Percentiles rank a stretch among this genome's conserved stretches.
Conservation (phyloP, 2,797 vertebrate genomes). For the Lophius americanus region DNA sequence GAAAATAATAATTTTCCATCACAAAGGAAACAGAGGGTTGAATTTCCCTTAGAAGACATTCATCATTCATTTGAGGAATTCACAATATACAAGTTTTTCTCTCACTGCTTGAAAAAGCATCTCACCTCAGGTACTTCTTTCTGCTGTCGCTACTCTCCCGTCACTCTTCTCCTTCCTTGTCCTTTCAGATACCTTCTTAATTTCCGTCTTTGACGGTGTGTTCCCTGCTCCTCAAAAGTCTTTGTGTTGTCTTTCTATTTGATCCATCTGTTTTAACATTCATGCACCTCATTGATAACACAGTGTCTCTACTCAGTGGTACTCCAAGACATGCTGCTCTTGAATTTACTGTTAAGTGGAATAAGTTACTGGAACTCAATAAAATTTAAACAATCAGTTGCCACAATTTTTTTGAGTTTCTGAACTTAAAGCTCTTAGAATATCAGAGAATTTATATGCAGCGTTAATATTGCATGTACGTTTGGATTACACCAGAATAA, state of each 20-base stretch:
- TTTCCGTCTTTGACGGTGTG: slow-evolving; percentile 26
- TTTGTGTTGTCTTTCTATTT: slow-evolving; percentile 48
- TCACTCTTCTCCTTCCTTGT: slow-evolving; percentile 39
- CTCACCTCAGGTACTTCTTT: slow-evolving; percentile 66
- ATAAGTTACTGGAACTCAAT: no score
- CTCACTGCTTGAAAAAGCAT: slow-evolving; percentile 28
- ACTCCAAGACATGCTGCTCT: no score
- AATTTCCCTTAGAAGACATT: slow-evolving; percentile 53
- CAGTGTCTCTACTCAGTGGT: no score
- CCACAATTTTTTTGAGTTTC: no score
- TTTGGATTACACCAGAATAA: no score
- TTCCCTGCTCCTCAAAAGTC: slow-evolving; percentile 29
- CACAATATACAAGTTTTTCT: slow-evolving; percentile 39
- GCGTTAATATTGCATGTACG: no score
- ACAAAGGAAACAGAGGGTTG: slow-evolving; percentile 51
- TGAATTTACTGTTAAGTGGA: no score
- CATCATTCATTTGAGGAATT: slow-evolving; percentile 44
- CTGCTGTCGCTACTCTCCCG: slow-evolving; percentile 41
- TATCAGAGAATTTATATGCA: no score
- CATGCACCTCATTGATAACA: no score
- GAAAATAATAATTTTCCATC: slow-evolving; percentile 48
- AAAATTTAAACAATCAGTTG: no score
- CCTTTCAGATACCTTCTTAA: slow-evolving; percentile 45
- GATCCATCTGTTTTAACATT: slow-evolving; percentile 56
- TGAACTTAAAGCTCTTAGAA: no score